A percentile compares a stretch with the other conserved stretches of the same genome.
Evolutionary conservation across 2,113 vertebrate genomes (phyloP).

Genomic region (Oncorhynchus tshawytscha): DNA sequence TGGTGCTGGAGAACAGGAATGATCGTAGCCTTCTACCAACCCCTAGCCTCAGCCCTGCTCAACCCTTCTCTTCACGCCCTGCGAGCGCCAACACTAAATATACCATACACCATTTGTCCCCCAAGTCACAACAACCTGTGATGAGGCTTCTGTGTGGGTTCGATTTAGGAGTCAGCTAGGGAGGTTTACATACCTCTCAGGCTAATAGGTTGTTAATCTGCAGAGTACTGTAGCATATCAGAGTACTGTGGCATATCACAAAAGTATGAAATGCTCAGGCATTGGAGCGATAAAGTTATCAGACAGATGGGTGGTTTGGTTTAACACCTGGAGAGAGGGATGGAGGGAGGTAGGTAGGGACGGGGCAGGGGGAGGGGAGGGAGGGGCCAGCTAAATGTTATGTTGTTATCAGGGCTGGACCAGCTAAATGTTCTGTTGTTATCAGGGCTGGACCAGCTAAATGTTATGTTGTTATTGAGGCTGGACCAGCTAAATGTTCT

Average conservation of each 20-base stretch:
- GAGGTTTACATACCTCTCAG: constrained; percentile 35
- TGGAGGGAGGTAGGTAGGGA: background rate
- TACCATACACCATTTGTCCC: constrained; percentile 66
- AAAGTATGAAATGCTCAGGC: constrained; percentile 36
- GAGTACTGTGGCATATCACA: constrained; percentile 53
- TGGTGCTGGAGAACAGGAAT: too few species aligned
- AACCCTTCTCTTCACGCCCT: too few species aligned
- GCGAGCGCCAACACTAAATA: constrained; percentile 63
- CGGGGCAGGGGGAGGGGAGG: constrained; percentile 10
- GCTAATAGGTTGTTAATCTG: constrained; percentile 69
- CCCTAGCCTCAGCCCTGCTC: too few species aligned
- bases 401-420: background rate
- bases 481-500: too few species aligned
- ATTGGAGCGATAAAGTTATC: constrained; percentile 62
- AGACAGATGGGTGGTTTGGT: constrained; percentile 59
- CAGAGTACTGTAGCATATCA: constrained; percentile 58
- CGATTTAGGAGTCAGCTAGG: background rate
- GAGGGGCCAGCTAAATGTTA: constrained; percentile 48
- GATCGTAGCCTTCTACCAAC: too few species aligned
- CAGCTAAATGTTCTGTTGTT: too few species aligned
- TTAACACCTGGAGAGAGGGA: constrained; percentile 64
- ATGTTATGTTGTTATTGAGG: too few species aligned
- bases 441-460: too few species aligned
- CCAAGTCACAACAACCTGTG: constrained; percentile 70
- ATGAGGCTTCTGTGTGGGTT: constrained; percentile 2